Evolutionary conservation across 1,140 invertebrate genomes (phyloP).

Genomic region (Phocides pigmalion): DNA sequence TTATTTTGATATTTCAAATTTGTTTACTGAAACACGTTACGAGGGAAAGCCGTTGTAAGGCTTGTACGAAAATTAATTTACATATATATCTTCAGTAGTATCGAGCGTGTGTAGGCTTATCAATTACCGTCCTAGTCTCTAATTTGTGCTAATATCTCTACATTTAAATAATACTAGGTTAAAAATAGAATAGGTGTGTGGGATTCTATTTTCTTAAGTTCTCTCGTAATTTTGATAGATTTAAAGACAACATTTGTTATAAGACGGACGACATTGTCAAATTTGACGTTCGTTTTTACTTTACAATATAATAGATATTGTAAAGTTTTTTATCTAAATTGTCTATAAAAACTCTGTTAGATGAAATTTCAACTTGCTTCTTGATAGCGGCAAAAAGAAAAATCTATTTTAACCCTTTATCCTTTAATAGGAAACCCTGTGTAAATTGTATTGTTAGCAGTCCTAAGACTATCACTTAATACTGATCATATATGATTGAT

Average conservation of each 20-base stretch:
- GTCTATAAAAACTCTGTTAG: not conserved
- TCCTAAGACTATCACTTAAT: not conserved
- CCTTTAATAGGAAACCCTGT: too few relatives aligned
- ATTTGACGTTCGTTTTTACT: slow-evolving; percentile 24
- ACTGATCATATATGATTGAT: too few relatives aligned
- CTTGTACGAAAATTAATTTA: too few relatives aligned
- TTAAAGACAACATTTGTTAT: not conserved
- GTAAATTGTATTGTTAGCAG: not conserved
- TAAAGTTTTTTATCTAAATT: too few relatives aligned
- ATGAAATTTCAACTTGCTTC: slow-evolving; percentile 50
- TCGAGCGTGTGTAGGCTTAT: not conserved
- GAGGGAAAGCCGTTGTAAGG: too few relatives aligned
- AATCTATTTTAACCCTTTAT: not conserved
- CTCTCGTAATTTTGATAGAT: slow-evolving; percentile 3
- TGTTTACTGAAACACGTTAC: too few relatives aligned
- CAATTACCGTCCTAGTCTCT: slow-evolving; percentile 28
- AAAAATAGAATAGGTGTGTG: slow-evolving; percentile 1
- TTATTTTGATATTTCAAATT: too few relatives aligned
- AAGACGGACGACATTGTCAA: slow-evolving; percentile 18
- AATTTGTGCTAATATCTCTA: slow-evolving; percentile 24
- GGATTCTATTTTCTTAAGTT: not conserved
- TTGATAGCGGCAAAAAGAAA: slow-evolving; percentile 31
- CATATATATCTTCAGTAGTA: too few relatives aligned
- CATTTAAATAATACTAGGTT: not conserved
- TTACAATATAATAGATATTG: not conserved